These are phyloP conservation scores for Serinus canaria DNA, from an alignment of 2,113 vertebrate genomes.

Conservation along the genomic window DNA sequence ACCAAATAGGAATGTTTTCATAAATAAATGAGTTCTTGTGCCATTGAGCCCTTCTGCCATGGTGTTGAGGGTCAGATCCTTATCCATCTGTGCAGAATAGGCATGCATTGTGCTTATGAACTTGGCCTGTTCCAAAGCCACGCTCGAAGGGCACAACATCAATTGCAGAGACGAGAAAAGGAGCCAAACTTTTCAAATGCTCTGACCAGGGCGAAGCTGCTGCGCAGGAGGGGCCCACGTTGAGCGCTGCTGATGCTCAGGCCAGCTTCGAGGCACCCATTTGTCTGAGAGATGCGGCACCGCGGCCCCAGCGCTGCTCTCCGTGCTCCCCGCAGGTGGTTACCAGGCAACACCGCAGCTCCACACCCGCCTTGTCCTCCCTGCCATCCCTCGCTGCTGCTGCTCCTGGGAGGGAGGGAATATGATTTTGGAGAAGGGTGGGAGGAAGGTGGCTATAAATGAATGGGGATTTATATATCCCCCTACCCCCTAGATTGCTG, in stretches of 20 bases:
- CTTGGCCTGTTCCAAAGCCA: not conserved
- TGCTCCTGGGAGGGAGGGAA: not conserved
- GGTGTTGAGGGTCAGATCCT: not conserved
- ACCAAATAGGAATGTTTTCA: conserved; percentile 18
- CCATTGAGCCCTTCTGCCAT: not conserved
- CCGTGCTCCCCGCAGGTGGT: conserved; percentile 6
- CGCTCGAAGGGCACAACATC: not conserved
- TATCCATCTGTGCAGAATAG: not conserved
- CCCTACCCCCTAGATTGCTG: not conserved
- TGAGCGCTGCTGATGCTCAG: not conserved
- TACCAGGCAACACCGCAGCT: conserved; percentile 34
- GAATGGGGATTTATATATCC: not conserved
- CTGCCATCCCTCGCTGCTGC: not conserved
- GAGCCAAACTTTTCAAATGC: not conserved
- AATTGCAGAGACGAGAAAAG: not conserved
- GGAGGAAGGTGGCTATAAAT: not conserved
- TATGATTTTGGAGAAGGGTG: not conserved
- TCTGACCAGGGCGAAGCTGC: accelerated
- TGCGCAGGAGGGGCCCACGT: accelerated
- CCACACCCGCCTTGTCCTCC: not conserved
- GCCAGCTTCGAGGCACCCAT: conserved; percentile 1
- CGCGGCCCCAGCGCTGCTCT: not conserved
- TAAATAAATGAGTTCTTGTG: not conserved
- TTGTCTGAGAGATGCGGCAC: not conserved
- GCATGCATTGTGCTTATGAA: accelerated